Evolutionary conservation across 2,797 vertebrate species (phyloP).

Genomic region (Poliocrania exsul): DNA sequence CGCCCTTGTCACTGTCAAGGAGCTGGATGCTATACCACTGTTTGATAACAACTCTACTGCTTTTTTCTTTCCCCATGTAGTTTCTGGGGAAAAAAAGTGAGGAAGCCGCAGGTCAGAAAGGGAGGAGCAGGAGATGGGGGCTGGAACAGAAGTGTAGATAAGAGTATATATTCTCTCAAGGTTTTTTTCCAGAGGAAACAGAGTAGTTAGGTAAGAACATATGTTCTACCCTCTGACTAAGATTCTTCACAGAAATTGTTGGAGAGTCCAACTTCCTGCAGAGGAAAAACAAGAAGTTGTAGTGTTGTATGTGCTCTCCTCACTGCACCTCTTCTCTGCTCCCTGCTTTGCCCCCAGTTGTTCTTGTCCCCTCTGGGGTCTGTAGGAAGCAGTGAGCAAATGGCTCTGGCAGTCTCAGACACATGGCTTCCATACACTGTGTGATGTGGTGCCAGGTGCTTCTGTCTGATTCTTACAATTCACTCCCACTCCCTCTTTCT

Average conservation of each 20-base stretch:
- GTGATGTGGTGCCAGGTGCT: neutral
- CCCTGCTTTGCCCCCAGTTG: fast-evolving
- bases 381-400: neutral
- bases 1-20: neutral
- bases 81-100: neutral
- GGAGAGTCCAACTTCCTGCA: neutral
- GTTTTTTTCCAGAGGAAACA: neutral
- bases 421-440: neutral
- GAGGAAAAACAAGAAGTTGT: neutral
- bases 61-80: neutral
- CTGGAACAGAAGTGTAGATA: neutral
- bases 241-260: neutral
- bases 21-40: neutral
- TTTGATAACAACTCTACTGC: neutral
- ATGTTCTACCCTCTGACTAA: neutral
- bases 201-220: neutral
- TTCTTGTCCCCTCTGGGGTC: neutral
- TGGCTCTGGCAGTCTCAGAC: neutral
- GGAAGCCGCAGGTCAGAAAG: neutral
- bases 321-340: neutral
- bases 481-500: neutral
- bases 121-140: neutral
- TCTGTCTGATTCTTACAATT: neutral
- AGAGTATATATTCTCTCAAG: neutral
- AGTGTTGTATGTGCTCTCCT: neutral